Conservation (phyloP, 2,888 invertebrate genomes). For the Thereva unica region DNA sequence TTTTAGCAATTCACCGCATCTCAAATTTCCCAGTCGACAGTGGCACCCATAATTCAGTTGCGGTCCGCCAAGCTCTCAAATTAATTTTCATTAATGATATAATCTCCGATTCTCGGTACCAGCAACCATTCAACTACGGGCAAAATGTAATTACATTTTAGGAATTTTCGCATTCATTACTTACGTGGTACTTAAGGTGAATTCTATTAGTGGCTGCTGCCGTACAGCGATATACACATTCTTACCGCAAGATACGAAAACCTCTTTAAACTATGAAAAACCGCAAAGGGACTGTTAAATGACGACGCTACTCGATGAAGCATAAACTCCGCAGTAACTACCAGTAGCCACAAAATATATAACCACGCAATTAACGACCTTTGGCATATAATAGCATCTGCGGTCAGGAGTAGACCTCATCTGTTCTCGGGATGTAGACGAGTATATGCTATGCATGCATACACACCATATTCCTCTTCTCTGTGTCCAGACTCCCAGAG, state of each 20-base stretch:
- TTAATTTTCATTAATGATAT: too few relatives aligned
- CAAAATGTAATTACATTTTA: too few relatives aligned
- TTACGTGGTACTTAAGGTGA: too few relatives aligned
- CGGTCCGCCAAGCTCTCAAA: too few relatives aligned
- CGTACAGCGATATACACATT: neutral
- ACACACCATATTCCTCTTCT: neutral
- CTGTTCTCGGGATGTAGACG: neutral
- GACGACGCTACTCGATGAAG: conserved; percentile 18
- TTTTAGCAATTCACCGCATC: too few relatives aligned
- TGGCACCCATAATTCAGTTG: too few relatives aligned
- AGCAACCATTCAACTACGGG: too few relatives aligned
- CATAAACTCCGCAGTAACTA: conserved; percentile 13
- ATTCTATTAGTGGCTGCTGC: too few relatives aligned
- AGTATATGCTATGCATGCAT: too few relatives aligned
- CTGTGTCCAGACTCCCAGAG: conserved; percentile 7
- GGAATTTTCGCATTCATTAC: too few relatives aligned
- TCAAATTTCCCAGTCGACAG: too few relatives aligned
- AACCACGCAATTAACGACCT: conserved; percentile 36
- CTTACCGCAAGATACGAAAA: neutral
- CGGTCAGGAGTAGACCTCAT: conserved; percentile 21
- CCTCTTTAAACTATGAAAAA: conserved; percentile 14
- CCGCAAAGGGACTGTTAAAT: conserved; percentile 29
- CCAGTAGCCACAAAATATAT: conserved; percentile 30
- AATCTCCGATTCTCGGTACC: too few relatives aligned
- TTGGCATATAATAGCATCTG: conserved; percentile 36